Percentiles rank a stretch among this genome's conserved stretches.
Evolutionary conservation across 2,113 vertebrate genomes (phyloP).

Genomic region (Lonchura striata): DNA sequence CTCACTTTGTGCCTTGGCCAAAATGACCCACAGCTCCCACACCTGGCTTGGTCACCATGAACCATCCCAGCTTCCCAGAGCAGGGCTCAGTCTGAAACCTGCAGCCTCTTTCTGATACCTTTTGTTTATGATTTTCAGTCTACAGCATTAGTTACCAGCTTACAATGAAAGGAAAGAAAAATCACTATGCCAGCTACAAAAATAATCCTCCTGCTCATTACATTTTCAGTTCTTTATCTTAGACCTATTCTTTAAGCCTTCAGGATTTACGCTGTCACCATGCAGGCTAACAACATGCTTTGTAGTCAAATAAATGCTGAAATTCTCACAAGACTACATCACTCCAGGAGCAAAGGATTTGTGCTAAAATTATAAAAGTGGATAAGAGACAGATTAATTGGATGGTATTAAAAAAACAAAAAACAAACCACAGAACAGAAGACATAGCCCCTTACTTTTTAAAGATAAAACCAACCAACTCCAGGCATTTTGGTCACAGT

Average conservation of each 20-base stretch:
- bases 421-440: background rate
- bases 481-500: accelerated
- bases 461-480: background rate
- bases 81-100: background rate
- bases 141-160: background rate
- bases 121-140: background rate
- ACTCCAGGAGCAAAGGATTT: background rate
- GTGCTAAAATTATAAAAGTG: background rate
- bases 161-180: background rate
- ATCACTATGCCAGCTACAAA: background rate
- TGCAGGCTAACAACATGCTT: background rate
- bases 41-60: background rate
- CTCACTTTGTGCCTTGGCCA: background rate
- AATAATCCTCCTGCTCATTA: background rate
- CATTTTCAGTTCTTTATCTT: background rate
- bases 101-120: background rate
- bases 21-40: background rate
- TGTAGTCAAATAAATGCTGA: background rate
- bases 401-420: background rate
- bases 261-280: background rate
- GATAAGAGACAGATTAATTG: background rate
- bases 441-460: background rate
- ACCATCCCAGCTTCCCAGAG: background rate
- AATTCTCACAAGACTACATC: background rate
- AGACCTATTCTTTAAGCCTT: background rate